Evolutionary conservation across 2,888 invertebrate genomes (phyloP).

Genomic region (Drosophila aldrichi): DNA sequence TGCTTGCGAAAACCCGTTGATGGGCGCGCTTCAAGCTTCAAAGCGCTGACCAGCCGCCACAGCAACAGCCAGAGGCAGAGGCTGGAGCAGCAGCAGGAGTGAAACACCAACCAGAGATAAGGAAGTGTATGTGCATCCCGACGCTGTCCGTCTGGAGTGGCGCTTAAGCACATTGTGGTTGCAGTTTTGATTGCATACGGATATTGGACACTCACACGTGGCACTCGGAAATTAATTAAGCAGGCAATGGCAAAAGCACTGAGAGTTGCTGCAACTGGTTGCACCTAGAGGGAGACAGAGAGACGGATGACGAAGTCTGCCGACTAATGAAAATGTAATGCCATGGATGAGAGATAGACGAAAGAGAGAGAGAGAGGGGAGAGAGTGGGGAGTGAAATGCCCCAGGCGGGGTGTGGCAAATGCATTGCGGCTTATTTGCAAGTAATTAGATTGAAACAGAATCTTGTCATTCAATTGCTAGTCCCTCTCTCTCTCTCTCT

Average conservation of each 20-base stretch:
- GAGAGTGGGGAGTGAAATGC: not conserved
- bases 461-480: constrained; percentile 31
- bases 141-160: constrained; percentile 29
- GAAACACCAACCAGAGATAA: constrained; percentile 12
- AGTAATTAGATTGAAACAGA: constrained; percentile 67
- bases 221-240: constrained; percentile 79
- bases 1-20: constrained; percentile 79
- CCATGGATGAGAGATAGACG: constrained; percentile 13
- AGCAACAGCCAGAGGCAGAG: not conserved
- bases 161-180: constrained; percentile 66
- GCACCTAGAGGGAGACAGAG: constrained; percentile 7
- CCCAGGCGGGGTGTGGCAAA: constrained; percentile 9
- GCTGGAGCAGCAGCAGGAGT: not conserved
- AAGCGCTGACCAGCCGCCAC: constrained; percentile 44
- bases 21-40: constrained; percentile 79
- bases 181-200: constrained; percentile 73
- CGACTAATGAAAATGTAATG: constrained; percentile 75
- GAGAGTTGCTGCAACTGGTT: constrained; percentile 11
- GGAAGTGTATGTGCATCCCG: constrained; percentile 14
- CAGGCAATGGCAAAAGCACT: constrained; percentile 42
- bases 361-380: not conserved
- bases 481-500: not conserved
- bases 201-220: constrained; percentile 81
- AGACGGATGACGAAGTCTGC: not conserved
- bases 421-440: constrained; percentile 64